These are phyloP conservation scores for Mustelus asterias DNA, from an alignment of 2,113 vertebrate species.

Conservation along the genomic window DNA sequence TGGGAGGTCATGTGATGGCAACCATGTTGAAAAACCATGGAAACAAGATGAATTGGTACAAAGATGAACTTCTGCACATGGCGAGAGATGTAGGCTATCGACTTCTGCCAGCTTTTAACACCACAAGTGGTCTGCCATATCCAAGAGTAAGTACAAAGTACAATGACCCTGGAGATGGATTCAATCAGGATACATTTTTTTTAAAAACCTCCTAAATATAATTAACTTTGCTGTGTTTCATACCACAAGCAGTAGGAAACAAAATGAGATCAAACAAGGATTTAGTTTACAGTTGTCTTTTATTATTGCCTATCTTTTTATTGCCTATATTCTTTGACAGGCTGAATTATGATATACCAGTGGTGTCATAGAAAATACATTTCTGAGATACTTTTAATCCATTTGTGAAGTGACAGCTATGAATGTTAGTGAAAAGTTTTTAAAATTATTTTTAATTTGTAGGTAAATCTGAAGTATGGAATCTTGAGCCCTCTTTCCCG, in stretches of 20 bases:
- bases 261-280: neutral
- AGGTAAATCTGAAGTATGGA: slow-evolving; percentile 42
- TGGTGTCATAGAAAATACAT: neutral
- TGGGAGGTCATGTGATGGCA: slow-evolving; percentile 40
- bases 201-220: neutral
- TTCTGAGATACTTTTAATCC: neutral
- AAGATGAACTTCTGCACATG: slow-evolving; percentile 40
- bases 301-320: neutral
- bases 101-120: slow-evolving; percentile 42
- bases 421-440: neutral
- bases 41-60: slow-evolving; percentile 39
- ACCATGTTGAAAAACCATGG: slow-evolving; percentile 38
- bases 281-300: neutral
- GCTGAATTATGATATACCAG: neutral
- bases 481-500: slow-evolving; percentile 39
- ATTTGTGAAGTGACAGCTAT: neutral
- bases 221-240: neutral
- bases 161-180: neutral
- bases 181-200: neutral
- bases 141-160: slow-evolving; percentile 34
- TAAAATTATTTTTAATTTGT: neutral
- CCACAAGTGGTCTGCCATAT: slow-evolving; percentile 41
- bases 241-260: neutral
- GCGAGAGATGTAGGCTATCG: slow-evolving; percentile 40
- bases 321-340: neutral